phyloP scores from a whole-genome alignment of 2,888 invertebrate species.

The Hypolimnas misippus region DNA sequence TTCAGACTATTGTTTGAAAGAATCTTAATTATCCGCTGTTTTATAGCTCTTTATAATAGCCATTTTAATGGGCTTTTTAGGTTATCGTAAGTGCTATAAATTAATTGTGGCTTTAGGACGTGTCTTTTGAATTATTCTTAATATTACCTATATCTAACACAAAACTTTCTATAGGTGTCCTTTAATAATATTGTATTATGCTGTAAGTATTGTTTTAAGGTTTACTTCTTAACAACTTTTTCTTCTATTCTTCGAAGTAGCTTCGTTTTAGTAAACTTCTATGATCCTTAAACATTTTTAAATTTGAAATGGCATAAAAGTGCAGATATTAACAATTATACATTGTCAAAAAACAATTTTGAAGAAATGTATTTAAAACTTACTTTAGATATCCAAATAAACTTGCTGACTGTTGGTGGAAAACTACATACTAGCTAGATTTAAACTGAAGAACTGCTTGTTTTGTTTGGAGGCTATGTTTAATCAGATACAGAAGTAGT shows the following conservation, averaged over 20 bases:
- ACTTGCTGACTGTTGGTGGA: neutral
- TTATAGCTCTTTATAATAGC: slow-evolving; percentile 1
- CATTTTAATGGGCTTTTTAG: slow-evolving; percentile 8
- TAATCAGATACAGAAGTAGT: slow-evolving; percentile 1
- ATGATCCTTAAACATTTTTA: too few relatives aligned
- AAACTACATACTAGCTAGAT: neutral
- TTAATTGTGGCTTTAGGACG: neutral
- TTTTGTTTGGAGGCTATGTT: neutral
- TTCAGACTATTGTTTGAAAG: slow-evolving; percentile 47
- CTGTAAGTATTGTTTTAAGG: too few relatives aligned
- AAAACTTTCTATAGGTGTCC: too few relatives aligned
- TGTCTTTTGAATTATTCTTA: neutral
- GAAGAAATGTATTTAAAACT: too few relatives aligned
- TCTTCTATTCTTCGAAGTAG: too few relatives aligned
- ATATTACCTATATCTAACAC: too few relatives aligned
- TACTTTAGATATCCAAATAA: too few relatives aligned
- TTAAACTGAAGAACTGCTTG: neutral
- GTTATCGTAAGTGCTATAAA: slow-evolving; percentile 2
- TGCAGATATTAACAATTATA: too few relatives aligned
- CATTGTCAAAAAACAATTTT: too few relatives aligned
- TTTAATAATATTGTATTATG: neutral
- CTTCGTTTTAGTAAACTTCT: too few relatives aligned
- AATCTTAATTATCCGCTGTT: slow-evolving; percentile 14
- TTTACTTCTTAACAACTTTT: too few relatives aligned
- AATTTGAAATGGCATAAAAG: too few relatives aligned